Evolutionary conservation across 2,888 invertebrate species (phyloP), one percentile per base, ranked within the genome.

Genomic region (Bombyx huttoni): DNA sequence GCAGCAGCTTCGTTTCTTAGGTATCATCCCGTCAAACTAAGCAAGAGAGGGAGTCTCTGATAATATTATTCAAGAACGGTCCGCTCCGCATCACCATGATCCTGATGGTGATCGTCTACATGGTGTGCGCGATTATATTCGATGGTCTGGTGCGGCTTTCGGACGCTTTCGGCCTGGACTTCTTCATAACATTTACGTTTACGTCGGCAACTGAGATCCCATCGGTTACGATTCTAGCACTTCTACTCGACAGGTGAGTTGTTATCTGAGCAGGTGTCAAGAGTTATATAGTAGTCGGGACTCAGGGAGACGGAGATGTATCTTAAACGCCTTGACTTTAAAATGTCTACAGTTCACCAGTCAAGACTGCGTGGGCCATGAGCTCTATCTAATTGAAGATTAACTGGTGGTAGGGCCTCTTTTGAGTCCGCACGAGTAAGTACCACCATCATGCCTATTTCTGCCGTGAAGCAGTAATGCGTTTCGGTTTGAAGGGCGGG

Each of bases 191-290:
- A 0, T 88, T 88, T 63, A 83, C 87, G 0, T 56, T 88, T 40
- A 80, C 86, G 0, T 86, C 87, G 0, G 86, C 82, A 0, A 88
- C 87, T 0, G 87, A 88, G 64, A 86, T 88, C 57, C 87, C 87
- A 0, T 85, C 86, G 0, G 79, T 86, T 1, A 79, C 81, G 1
- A 53, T 88, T 50, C 55, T 87, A 49, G 84, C 86, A 1, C 58
- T 80, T 0, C 58, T 85, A 0, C 64, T 88, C 10, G 87, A 88
- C 53, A 81, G 71, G 87, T 87, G 49, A 63, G 67, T 10, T 48
- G 46, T 13, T 8, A 2, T 53, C 34, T 51, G 0, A 10, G 40
- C 8, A 40, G 8, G 8, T 12, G 40, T 40, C 9, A 40, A 8
- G 40, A 6, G 12, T 40, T 10, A 40, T 35, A 9, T 35, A 10